A percentile compares a stretch with the other conserved stretches of the same genome.
phyloP scores from a whole-genome alignment of 2,113 vertebrate genomes.

The Xerus inauris region DNA sequence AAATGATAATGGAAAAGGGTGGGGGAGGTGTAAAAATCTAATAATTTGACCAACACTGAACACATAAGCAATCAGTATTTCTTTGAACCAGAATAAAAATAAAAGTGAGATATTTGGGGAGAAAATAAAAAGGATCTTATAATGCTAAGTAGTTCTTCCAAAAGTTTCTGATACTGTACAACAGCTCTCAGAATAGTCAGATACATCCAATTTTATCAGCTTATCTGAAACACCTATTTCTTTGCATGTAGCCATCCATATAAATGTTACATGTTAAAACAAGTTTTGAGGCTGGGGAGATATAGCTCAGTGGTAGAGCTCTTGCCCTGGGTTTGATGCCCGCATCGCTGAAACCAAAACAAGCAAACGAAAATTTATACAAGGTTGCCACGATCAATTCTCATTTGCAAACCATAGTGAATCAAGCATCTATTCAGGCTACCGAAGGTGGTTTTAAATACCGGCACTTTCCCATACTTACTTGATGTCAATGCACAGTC shows the following conservation, averaged over 20 bases:
- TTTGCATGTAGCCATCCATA: not conserved
- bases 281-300: not conserved
- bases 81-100: constrained; percentile 22
- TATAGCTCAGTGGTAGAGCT: not conserved
- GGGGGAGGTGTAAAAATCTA: not conserved
- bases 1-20: not conserved
- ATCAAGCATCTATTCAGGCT: not conserved
- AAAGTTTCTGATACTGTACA: not conserved
- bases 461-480: not conserved
- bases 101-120: not conserved
- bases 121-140: not conserved
- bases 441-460: not conserved
- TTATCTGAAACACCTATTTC: constrained; percentile 42
- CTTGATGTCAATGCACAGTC: not conserved
- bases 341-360: not conserved
- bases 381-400: constrained; percentile 13
- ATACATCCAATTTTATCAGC: constrained; percentile 6
- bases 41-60: not conserved
- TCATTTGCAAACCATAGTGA: not conserved
- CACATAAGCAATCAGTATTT: not conserved
- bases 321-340: not conserved
- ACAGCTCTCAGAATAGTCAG: not conserved
- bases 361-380: constrained; percentile 42
- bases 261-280: not conserved
- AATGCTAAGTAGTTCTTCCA: not conserved